These are phyloP conservation scores for Busseola fusca DNA, from an alignment of 2,888 invertebrate species.

Conservation along the genomic window DNA sequence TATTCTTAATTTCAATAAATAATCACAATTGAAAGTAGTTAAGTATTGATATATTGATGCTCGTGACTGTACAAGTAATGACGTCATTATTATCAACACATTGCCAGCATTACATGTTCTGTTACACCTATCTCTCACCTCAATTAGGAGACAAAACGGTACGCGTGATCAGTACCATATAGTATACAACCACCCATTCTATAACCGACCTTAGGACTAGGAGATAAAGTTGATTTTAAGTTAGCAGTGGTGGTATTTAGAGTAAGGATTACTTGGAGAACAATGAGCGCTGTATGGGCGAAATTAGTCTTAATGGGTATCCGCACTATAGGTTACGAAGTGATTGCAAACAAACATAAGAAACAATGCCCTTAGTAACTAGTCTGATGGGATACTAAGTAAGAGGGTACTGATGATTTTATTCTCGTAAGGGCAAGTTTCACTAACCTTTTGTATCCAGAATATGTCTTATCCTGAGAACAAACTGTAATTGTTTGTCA, in stretches of 20 bases:
- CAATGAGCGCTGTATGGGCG: slow-evolving; percentile 47
- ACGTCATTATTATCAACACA: slow-evolving; percentile 53
- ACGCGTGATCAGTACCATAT: slow-evolving; percentile 39
- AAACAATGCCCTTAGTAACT: slow-evolving; percentile 9
- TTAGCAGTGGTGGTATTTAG: slow-evolving; percentile 22
- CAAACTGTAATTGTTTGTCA: no score
- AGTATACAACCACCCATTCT: background rate
- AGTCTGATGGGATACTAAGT: slow-evolving; percentile 15
- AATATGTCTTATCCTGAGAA: no score
- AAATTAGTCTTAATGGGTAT: slow-evolving; percentile 53
- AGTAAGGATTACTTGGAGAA: slow-evolving; percentile 32
- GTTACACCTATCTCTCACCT: slow-evolving; percentile 53
- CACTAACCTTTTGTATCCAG: no score
- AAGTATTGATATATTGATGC: no score
- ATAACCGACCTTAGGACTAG: background rate
- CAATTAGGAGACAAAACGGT: slow-evolving; percentile 45
- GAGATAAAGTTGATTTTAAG: slow-evolving; percentile 16
- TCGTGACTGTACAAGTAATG: slow-evolving; percentile 33
- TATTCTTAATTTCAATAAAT: no score
- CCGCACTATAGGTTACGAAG: slow-evolving; percentile 43
- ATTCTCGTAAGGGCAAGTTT: no score
- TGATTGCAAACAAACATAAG: slow-evolving; percentile 36
- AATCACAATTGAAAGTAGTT: no score
- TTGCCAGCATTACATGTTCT: slow-evolving; percentile 51
- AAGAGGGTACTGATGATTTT: background rate